Evolutionary conservation across 2,797 vertebrate species (phyloP).

Genomic region (Eutrigla gurnardus): DNA sequence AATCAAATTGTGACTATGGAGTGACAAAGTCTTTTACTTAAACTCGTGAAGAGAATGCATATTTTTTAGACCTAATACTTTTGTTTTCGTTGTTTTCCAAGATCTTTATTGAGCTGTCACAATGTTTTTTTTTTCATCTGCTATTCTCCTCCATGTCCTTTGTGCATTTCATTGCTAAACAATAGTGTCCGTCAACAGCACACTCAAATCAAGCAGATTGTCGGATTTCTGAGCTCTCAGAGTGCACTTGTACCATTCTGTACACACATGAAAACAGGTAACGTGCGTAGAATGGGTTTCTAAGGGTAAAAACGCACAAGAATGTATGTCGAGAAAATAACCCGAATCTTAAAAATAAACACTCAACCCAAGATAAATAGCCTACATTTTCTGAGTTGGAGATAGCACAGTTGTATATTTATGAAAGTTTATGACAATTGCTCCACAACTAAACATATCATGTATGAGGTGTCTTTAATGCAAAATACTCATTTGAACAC

Average conservation of each 20-base stretch:
- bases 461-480: background rate
- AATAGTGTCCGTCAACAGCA: background rate
- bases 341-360: too few relatives aligned
- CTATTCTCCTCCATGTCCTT: background rate
- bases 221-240: background rate
- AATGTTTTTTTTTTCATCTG: background rate
- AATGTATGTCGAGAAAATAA: too few relatives aligned
- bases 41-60: background rate
- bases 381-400: background rate
- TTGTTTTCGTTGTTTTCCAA: constrained; percentile 1
- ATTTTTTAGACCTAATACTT: background rate
- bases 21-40: background rate
- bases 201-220: background rate
- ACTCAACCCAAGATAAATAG: too few relatives aligned
- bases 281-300: too few relatives aligned
- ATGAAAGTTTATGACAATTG: background rate
- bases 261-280: too few relatives aligned
- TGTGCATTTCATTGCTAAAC: background rate
- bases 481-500: constrained; percentile 13
- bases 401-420: background rate
- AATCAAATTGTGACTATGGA: background rate
- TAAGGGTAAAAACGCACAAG: too few relatives aligned
- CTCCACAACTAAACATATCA: background rate
- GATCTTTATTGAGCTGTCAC: constrained; percentile 1
- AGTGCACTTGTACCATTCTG: background rate